Evolutionary conservation across 1,140 invertebrate genomes (phyloP).

Genomic region (Euura lappo): DNA sequence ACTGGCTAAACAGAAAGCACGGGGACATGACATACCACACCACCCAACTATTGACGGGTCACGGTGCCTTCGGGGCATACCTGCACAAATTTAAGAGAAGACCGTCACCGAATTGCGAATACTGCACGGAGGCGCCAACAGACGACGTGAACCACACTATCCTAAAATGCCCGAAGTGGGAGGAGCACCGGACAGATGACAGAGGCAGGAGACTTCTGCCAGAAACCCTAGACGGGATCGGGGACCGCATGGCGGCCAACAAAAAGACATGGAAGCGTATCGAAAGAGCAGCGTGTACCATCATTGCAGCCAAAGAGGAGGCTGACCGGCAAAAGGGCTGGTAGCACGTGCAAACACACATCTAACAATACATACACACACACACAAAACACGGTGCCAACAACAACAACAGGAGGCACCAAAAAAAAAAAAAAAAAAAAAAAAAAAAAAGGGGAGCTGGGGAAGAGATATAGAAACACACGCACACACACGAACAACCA

Average conservation of each 20-base stretch:
- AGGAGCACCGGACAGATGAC: not conserved
- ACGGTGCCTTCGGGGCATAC: not conserved
- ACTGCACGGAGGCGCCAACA: not conserved
- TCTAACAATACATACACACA: not conserved
- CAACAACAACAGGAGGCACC: not conserved
- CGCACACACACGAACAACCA: not conserved
- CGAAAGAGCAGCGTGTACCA: not conserved
- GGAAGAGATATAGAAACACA: too few species aligned
- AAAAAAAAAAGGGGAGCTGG: not conserved
- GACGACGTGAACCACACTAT: not conserved
- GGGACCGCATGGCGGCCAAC: not conserved
- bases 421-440: not conserved
- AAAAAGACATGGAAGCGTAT: not conserved
- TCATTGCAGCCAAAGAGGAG: not conserved
- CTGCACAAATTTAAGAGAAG: not conserved
- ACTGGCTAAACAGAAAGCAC: conserved; percentile 26
- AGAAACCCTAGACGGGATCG: not conserved
- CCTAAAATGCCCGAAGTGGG: not conserved
- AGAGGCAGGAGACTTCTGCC: not conserved
- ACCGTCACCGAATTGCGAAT: not conserved
- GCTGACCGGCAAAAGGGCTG: not conserved
- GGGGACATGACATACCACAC: too few species aligned
- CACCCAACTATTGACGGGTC: not conserved
- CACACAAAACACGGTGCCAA: not conserved
- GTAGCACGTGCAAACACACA: not conserved